phyloP scores from a whole-genome alignment of 2,888 invertebrate genomes.

The Trisateles emortualis region DNA sequence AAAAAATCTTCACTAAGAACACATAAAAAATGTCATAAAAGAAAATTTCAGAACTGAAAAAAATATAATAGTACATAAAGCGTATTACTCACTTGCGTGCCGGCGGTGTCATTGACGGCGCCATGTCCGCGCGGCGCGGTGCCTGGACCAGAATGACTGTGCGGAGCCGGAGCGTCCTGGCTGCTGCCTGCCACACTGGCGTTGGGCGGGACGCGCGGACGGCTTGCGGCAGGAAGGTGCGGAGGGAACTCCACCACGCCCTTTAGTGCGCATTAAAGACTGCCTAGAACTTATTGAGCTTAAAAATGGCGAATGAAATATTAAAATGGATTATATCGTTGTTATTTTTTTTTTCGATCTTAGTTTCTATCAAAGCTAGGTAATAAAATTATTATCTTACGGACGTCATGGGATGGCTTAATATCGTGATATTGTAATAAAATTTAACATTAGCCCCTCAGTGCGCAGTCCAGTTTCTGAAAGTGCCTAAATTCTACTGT shows the following conservation, averaged over 20 bases:
- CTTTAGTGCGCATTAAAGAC: slow-evolving; percentile 1
- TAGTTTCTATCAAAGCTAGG: no score
- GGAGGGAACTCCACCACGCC: slow-evolving; percentile 46
- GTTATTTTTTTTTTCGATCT: no score
- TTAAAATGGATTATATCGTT: not conserved
- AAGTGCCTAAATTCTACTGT: no score
- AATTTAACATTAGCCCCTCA: no score
- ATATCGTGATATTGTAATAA: no score
- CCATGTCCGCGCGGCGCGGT: slow-evolving; percentile 82
- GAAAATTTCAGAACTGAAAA: slow-evolving; percentile 7
- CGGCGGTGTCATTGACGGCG: slow-evolving; percentile 77
- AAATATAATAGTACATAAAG: slow-evolving; percentile 8
- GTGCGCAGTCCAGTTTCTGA: no score
- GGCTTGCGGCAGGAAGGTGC: not conserved
- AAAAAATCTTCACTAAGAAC: not conserved
- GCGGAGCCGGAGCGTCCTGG: no score
- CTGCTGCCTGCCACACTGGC: not conserved
- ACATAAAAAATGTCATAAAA: slow-evolving; percentile 1
- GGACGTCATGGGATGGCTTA: no score
- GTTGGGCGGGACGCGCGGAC: slow-evolving; percentile 24
- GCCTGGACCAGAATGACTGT: slow-evolving; percentile 68
- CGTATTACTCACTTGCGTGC: slow-evolving; percentile 77
- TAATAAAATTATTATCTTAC: no score
- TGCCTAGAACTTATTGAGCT: not conserved
- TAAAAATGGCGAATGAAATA: slow-evolving; percentile 1